Evolutionary conservation across 2,113 vertebrate genomes (phyloP).

Genomic region (Psettodes erumei): DNA sequence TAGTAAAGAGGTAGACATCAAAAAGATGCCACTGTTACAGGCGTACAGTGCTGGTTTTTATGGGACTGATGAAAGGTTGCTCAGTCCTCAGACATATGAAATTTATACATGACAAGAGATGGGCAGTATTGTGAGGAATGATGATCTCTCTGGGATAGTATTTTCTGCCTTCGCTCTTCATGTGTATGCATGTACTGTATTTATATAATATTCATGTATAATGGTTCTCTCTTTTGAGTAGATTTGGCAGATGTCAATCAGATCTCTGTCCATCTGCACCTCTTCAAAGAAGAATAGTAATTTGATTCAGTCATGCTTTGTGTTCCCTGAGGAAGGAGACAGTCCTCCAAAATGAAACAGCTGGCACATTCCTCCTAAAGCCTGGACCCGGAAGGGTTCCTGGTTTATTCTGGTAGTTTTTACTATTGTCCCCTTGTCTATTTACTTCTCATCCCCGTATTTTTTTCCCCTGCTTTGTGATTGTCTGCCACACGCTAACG

Average conservation of each 20-base stretch:
- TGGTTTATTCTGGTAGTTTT: too few relatives aligned
- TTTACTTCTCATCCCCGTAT: too few relatives aligned
- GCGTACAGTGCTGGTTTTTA: not conserved
- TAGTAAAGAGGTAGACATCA: slow-evolving; percentile 9
- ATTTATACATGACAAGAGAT: not conserved
- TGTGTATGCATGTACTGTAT: not conserved
- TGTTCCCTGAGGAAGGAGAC: not conserved
- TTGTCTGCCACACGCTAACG: too few relatives aligned
- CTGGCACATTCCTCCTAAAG: too few relatives aligned
- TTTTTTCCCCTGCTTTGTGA: too few relatives aligned
- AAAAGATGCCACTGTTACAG: slow-evolving; percentile 1
- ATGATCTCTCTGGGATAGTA: not conserved
- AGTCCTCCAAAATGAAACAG: slow-evolving; percentile 2
- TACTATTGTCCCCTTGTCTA: too few relatives aligned
- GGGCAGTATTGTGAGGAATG: not conserved
- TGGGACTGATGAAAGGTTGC: not conserved
- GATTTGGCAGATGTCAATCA: not conserved
- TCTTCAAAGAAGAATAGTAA: not conserved
- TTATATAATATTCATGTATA: not conserved
- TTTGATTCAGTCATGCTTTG: not conserved
- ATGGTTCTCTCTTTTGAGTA: not conserved
- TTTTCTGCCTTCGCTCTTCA: not conserved
- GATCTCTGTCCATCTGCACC: not conserved
- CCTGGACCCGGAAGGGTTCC: too few relatives aligned
- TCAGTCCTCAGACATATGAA: not conserved